Percentiles rank a stretch among this genome's conserved stretches.
phyloP scores from a whole-genome alignment of 2,888 invertebrate genomes.

The Agriotes lineatus region DNA sequence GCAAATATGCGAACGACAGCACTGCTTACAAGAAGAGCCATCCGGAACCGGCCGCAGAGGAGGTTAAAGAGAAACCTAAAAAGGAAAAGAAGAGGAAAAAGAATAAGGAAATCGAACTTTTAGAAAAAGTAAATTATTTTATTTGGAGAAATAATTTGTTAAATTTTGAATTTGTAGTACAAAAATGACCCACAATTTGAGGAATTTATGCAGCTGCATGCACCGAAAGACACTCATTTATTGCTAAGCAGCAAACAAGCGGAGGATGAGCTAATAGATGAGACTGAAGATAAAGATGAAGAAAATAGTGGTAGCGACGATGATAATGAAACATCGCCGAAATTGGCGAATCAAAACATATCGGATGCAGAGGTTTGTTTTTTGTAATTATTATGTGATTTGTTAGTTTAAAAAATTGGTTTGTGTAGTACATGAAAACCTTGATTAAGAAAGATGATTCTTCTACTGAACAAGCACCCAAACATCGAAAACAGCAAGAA shows the following conservation, averaged over 20 bases:
- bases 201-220: slow-evolving; percentile 90
- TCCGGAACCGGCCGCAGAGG: slow-evolving; percentile 60
- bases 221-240: slow-evolving; percentile 65
- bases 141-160: slow-evolving; percentile 14
- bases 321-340: slow-evolving; percentile 59
- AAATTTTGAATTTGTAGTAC: slow-evolving; percentile 69
- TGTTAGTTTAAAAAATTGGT: not conserved
- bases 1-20: slow-evolving; percentile 88
- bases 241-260: not conserved
- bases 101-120: slow-evolving; percentile 74
- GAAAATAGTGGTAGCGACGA: slow-evolving; percentile 35
- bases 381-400: not conserved
- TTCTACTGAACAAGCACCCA: slow-evolving; percentile 58
- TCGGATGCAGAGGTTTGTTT: slow-evolving; percentile 79
- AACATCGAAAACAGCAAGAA: slow-evolving; percentile 64
- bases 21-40: slow-evolving; percentile 73
- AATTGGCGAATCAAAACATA: slow-evolving; percentile 78
- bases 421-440: slow-evolving; percentile 78
- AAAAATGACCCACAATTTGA: slow-evolving; percentile 90
- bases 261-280: slow-evolving; percentile 50
- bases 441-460: slow-evolving; percentile 70
- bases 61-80: slow-evolving; percentile 50
- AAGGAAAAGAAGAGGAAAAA: slow-evolving; percentile 54
- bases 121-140: slow-evolving; percentile 72
- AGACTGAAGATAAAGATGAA: slow-evolving; percentile 53